These are phyloP conservation scores for Dichetophora obliterata DNA, from an alignment of 2,888 invertebrate species.

Conservation along the genomic window DNA sequence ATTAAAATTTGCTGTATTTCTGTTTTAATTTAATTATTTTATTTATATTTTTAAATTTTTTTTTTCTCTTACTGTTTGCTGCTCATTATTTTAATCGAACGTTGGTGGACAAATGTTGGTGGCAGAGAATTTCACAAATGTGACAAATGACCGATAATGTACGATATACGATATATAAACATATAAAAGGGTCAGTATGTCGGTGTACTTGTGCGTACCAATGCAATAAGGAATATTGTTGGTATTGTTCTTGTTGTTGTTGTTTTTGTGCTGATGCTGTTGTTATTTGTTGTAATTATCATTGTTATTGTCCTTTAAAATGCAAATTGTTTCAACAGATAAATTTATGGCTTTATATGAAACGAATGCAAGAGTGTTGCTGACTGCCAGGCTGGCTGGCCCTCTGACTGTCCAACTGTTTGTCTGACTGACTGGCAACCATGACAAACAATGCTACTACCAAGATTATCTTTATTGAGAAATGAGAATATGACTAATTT, in stretches of 20 bases:
- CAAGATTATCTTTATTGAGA: slow-evolving; percentile 11
- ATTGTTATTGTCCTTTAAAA: slow-evolving; percentile 4
- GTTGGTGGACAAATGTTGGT: too few relatives aligned
- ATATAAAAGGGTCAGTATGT: neutral
- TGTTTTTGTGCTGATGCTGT: neutral
- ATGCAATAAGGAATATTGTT: neutral
- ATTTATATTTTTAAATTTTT: too few relatives aligned
- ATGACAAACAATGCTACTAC: neutral
- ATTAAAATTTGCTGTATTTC: too few relatives aligned
- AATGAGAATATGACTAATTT: slow-evolving; percentile 6
- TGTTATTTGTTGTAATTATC: neutral
- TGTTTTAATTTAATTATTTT: too few relatives aligned
- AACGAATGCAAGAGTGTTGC: neutral
- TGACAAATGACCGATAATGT: too few relatives aligned
- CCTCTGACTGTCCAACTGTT: too few relatives aligned
- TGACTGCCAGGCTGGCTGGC: neutral
- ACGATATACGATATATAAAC: too few relatives aligned
- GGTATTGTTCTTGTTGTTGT: neutral
- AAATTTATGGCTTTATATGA: slow-evolving; percentile 7
- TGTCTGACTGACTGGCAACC: neutral
- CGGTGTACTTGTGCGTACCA: neutral
- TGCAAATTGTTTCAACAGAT: slow-evolving; percentile 9
- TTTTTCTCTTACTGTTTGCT: too few relatives aligned
- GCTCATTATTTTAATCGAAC: too few relatives aligned
- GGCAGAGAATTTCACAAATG: too few relatives aligned